Evolutionary conservation across 2,797 vertebrate species (phyloP).

Genomic region (Yasuhikotakia modesta): DNA sequence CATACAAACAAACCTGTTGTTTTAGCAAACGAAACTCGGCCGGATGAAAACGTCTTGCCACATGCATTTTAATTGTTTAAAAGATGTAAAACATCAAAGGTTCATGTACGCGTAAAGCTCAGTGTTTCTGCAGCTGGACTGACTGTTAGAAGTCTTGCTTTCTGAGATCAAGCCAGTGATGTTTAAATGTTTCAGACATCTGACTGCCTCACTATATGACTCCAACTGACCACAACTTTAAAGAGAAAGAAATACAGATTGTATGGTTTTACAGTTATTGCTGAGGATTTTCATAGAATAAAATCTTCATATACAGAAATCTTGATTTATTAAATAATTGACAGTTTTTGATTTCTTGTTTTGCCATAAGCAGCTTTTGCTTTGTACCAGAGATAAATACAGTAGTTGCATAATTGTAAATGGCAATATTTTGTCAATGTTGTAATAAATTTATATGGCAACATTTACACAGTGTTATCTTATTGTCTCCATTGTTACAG

Average conservation of each 20-base stretch:
- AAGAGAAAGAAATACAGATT: slow-evolving; percentile 4
- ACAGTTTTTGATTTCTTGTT: slow-evolving; percentile 42
- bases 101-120: slow-evolving; percentile 54
- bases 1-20: slow-evolving; percentile 13
- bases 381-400: slow-evolving; percentile 50
- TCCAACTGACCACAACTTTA: slow-evolving; percentile 17
- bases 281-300: slow-evolving; percentile 35
- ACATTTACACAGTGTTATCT: slow-evolving; percentile 56
- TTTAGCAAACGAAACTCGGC: slow-evolving; percentile 33
- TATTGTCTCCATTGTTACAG: neutral
- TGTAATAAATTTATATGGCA: slow-evolving; percentile 70
- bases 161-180: slow-evolving; percentile 17
- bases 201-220: slow-evolving; percentile 23
- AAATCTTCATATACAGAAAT: slow-evolving; percentile 29
- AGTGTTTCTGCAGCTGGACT: neutral
- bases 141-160: slow-evolving; percentile 14
- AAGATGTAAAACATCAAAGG: slow-evolving; percentile 60
- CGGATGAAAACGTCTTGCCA: slow-evolving; percentile 50
- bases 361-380: slow-evolving; percentile 48
- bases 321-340: slow-evolving; percentile 49
- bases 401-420: slow-evolving; percentile 53
- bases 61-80: slow-evolving; percentile 59
- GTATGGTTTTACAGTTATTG: slow-evolving; percentile 52
- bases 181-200: slow-evolving; percentile 31
- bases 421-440: slow-evolving; percentile 66